phyloP scores from a whole-genome alignment of 2,888 invertebrate species.

The Dynastes tityus region DNA sequence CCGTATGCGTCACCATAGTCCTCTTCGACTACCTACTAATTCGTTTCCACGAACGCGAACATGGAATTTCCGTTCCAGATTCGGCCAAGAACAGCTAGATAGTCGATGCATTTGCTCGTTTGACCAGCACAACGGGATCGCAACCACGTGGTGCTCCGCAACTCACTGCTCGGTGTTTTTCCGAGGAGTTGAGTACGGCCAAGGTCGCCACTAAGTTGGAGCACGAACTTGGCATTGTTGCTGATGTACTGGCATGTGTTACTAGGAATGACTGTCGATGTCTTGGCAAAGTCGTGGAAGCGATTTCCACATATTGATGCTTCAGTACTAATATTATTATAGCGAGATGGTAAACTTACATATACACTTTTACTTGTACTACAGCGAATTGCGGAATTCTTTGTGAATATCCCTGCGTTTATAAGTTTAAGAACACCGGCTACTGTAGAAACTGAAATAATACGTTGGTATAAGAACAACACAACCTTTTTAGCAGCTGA shows the following conservation, averaged over 20 bases:
- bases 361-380: too few species aligned
- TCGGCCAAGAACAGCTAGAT: background rate
- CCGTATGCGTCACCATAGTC: background rate
- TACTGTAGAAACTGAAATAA: too few species aligned
- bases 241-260: background rate
- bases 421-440: too few species aligned
- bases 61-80: conserved; percentile 14
- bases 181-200: conserved; percentile 14
- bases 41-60: background rate
- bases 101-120: background rate
- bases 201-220: conserved; percentile 6
- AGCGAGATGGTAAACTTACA: too few species aligned
- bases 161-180: background rate
- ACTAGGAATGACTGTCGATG: background rate
- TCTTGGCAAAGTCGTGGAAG: too few species aligned
- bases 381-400: too few species aligned
- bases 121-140: background rate
- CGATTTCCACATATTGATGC: too few species aligned
- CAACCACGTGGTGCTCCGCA: background rate
- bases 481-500: too few species aligned
- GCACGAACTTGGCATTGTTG: background rate
- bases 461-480: too few species aligned
- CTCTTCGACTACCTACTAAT: background rate
- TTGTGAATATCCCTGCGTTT: too few species aligned
- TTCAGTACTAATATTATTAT: too few species aligned